Evolutionary conservation across 2,113 vertebrate species (phyloP).

Genomic region (Sula dactylatra): DNA sequence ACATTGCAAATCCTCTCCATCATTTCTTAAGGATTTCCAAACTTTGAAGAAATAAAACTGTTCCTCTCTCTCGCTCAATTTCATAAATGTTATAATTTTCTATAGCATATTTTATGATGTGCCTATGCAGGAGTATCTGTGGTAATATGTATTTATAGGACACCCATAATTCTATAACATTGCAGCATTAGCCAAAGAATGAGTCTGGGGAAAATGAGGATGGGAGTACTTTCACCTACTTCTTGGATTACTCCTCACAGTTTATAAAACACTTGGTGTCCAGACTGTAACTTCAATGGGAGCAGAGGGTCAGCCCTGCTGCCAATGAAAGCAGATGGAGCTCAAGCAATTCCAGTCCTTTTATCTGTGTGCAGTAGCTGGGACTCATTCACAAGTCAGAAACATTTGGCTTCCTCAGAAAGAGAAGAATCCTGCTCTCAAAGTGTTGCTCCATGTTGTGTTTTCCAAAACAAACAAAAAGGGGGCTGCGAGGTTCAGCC

Average conservation of each 20-base stretch:
- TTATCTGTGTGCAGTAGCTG: background rate
- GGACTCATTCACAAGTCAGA: background rate
- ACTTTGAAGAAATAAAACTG: background rate
- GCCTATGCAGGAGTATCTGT: background rate
- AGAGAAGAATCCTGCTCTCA: background rate
- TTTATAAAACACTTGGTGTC: constrained; percentile 5
- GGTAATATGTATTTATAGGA: background rate
- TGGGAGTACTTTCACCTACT: background rate
- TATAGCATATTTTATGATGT: background rate
- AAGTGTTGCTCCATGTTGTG: background rate
- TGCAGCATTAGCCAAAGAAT: background rate
- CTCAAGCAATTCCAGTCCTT: background rate
- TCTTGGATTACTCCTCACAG: background rate
- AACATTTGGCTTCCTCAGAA: background rate
- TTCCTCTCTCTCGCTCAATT: background rate
- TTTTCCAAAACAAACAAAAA: background rate
- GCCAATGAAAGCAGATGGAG: background rate
- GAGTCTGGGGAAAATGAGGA: background rate
- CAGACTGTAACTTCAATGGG: background rate
- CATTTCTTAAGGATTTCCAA: background rate
- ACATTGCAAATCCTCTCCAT: background rate
- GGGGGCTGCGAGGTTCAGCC: background rate
- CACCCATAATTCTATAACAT: background rate
- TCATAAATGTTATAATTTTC: background rate
- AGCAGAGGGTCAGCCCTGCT: background rate